A percentile compares a stretch with the other conserved stretches of the same genome.
Conservation (phyloP, 2,797 vertebrate species). For the Spinus pinus region DNA sequence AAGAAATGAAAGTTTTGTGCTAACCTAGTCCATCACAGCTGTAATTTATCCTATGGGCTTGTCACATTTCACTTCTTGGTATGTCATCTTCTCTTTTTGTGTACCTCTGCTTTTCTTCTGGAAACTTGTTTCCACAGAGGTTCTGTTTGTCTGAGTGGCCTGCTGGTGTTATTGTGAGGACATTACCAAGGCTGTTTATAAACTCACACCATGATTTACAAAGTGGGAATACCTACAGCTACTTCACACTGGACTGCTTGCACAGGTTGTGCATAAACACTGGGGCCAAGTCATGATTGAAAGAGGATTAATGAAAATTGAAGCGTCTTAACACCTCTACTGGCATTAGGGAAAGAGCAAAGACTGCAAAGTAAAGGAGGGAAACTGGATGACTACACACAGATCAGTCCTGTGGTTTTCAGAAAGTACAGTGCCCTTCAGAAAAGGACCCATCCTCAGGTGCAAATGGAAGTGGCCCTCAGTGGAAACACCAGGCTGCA, state of each 20-base stretch:
- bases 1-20: background rate
- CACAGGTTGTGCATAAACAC: background rate
- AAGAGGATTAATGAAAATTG: background rate
- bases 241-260: background rate
- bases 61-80: background rate
- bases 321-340: background rate
- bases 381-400: background rate
- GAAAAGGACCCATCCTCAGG: background rate
- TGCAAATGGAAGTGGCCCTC: background rate
- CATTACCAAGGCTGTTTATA: background rate
- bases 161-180: background rate
- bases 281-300: background rate
- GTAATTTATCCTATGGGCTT: background rate
- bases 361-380: background rate
- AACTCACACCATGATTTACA: background rate
- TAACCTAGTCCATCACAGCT: background rate
- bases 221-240: background rate
- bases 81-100: background rate
- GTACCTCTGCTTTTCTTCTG: background rate
- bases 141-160: background rate
- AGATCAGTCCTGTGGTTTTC: background rate
- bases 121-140: background rate
- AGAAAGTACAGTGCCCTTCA: background rate
- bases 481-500: background rate
- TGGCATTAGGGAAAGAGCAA: background rate